Conservation (phyloP, 2,797 vertebrate species). For the Diplodus sargus region DNA sequence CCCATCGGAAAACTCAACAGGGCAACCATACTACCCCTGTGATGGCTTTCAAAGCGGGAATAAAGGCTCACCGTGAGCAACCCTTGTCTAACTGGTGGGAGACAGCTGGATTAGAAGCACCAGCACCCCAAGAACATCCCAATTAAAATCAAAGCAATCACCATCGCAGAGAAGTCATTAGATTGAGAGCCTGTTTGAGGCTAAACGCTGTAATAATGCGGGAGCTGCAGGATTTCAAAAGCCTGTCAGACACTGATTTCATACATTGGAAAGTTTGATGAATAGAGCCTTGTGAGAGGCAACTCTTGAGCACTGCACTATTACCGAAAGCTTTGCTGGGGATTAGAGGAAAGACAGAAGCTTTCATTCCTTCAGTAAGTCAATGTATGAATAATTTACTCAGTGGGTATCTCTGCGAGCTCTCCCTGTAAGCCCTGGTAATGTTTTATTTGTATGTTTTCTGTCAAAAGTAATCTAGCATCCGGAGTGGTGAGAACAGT, state of each 20-base stretch:
- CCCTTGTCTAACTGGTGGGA: conserved; percentile 75
- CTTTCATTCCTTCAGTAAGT: conserved; percentile 79
- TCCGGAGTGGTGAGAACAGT: conserved; percentile 56
- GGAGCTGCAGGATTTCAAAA: conserved; percentile 77
- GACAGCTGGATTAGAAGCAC: conserved; percentile 79
- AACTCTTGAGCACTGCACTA: conserved; percentile 79
- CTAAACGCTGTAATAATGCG: conserved; percentile 79
- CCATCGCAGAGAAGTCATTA: conserved; percentile 74
- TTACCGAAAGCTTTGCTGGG: conserved; percentile 81
- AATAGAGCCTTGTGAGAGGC: conserved; percentile 80
- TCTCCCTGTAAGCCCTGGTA: conserved; percentile 74
- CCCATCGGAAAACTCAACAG: conserved; percentile 56
- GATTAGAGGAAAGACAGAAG: conserved; percentile 82
- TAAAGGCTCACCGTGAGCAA: conserved; percentile 64
- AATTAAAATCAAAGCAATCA: conserved; percentile 85
- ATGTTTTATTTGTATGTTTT: conserved; percentile 84
- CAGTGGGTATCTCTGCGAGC: conserved; percentile 71
- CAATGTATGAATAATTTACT: conserved; percentile 83
- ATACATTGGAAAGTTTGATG: conserved; percentile 82
- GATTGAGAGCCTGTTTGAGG: conserved; percentile 80
- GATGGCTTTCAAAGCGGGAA: conserved; percentile 60
- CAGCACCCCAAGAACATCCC: conserved; percentile 74
- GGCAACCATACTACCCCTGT: conserved; percentile 46
- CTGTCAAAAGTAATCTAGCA: conserved; percentile 79
- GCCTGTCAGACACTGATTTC: conserved; percentile 81